These are phyloP conservation scores for Vulpes lagopus DNA, from an alignment of 2,113 vertebrate species.

Conservation along the genomic window DNA sequence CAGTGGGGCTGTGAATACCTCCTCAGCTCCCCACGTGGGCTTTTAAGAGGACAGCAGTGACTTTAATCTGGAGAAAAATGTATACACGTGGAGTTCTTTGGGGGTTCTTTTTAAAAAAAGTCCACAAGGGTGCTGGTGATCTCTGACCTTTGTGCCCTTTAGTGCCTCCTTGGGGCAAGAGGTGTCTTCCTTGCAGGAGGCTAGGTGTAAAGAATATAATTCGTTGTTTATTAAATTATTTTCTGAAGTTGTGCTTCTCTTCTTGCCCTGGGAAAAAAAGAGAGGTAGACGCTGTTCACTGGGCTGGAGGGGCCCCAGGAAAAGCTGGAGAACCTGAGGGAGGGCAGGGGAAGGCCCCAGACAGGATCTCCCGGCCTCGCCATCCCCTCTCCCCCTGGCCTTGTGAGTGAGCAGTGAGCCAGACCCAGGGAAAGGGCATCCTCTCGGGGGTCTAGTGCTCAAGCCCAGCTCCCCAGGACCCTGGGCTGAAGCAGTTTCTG, in stretches of 20 bases:
- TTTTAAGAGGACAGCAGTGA: not conserved
- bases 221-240: constrained; percentile 83
- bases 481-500: not conserved
- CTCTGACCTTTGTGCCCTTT: not conserved
- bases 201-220: not conserved
- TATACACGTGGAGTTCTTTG: not conserved
- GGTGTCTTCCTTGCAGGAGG: not conserved
- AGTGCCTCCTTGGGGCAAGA: not conserved
- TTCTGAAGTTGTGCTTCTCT: constrained; percentile 61
- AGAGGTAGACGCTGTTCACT: not conserved
- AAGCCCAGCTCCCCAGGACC: not conserved
- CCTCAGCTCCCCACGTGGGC: not conserved
- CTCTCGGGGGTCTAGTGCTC: not conserved
- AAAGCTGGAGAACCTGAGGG: not conserved
- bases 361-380: not conserved
- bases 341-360: not conserved
- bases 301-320: not conserved
- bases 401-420: not conserved
- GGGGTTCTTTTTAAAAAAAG: not conserved
- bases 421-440: not conserved
- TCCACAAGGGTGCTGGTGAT: not conserved
- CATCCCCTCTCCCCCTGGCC: not conserved
- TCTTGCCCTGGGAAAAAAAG: not conserved
- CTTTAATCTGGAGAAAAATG: not conserved
- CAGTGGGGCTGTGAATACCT: not conserved